These are phyloP conservation scores for Drosophila rhopaloa DNA, from an alignment of 1,140 invertebrate species.

Conservation along the genomic window DNA sequence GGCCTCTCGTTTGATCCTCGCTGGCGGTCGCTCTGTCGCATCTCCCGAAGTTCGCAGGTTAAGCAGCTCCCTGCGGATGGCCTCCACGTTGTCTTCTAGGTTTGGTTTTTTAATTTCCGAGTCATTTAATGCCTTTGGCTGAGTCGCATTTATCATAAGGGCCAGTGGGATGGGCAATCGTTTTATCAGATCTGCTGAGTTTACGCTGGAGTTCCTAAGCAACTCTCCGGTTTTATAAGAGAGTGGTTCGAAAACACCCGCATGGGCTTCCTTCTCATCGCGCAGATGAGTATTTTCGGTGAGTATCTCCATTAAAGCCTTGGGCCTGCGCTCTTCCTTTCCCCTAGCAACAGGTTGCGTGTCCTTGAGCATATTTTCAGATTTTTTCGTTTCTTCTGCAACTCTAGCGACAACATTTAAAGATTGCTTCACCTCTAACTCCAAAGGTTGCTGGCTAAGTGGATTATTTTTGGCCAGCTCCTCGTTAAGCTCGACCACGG, in stretches of 20 bases:
- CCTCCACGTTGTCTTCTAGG: conserved; percentile 69
- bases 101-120: conserved; percentile 25
- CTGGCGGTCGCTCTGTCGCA: conserved; percentile 16
- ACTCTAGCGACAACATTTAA: conserved; percentile 26
- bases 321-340: conserved; percentile 40
- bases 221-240: conserved; percentile 78
- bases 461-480: conserved; percentile 79
- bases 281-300: conserved; percentile 64
- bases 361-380: conserved; percentile 9
- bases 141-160: conserved; percentile 56
- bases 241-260: conserved; percentile 71
- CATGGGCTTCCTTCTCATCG: conserved; percentile 65
- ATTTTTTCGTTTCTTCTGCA: conserved; percentile 18
- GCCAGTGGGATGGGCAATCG: conserved; percentile 70
- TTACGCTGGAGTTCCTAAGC: conserved; percentile 47
- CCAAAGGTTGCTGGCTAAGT: conserved; percentile 21
- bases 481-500: conserved; percentile 85
- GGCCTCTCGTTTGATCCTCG: conserved; percentile 50
- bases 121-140: conserved; percentile 14
- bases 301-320: conserved; percentile 67
- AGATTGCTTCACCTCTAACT: conserved; percentile 53
- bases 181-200: conserved; percentile 31
- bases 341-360: conserved; percentile 5
- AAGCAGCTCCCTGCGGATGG: conserved; percentile 73
- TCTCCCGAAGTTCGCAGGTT: conserved; percentile 39